Evolutionary conservation across 53 echinoderm and acorn worm species (phyloP).

Genomic region (Echinometra lucunter): DNA sequence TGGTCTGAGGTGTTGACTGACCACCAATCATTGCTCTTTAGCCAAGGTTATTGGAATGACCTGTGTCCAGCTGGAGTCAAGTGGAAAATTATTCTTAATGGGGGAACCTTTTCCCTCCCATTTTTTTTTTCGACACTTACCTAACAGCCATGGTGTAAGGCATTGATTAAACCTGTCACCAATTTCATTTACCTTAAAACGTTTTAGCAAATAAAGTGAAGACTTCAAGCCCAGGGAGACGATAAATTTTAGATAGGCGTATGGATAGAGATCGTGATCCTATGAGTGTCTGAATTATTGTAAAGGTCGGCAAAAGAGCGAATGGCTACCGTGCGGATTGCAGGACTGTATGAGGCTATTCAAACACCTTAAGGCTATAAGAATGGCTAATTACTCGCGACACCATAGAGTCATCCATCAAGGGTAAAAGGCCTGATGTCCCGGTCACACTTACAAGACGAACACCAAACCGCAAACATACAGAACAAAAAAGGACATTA

Average conservation of each 20-base stretch:
- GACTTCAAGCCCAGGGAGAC: neutral
- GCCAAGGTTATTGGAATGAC: neutral
- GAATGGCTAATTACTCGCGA: slow-evolving; percentile 59
- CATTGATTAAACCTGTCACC: neutral
- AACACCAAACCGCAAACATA: too few species aligned
- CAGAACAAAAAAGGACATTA: too few species aligned
- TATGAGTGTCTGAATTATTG: neutral
- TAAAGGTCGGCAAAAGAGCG: neutral
- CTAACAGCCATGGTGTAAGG: neutral
- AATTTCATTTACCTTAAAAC: neutral
- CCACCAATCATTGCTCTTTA: neutral
- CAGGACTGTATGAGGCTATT: neutral
- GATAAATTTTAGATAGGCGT: neutral
- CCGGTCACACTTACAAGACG: too few species aligned
- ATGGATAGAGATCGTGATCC: neutral
- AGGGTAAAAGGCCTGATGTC: neutral
- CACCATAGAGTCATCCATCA: slow-evolving; percentile 42
- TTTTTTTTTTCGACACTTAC: neutral
- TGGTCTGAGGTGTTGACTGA: neutral
- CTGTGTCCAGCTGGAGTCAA: neutral
- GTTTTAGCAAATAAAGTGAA: neutral
- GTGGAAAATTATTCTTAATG: neutral
- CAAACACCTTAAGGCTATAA: slow-evolving; percentile 26
- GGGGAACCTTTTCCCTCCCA: neutral
- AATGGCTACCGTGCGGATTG: neutral